Percentiles rank a stretch among this genome's conserved stretches.
These are phyloP conservation scores for Drosophila grimshawi DNA, from an alignment of 1,140 invertebrate genomes.

Conservation along the genomic window DNA sequence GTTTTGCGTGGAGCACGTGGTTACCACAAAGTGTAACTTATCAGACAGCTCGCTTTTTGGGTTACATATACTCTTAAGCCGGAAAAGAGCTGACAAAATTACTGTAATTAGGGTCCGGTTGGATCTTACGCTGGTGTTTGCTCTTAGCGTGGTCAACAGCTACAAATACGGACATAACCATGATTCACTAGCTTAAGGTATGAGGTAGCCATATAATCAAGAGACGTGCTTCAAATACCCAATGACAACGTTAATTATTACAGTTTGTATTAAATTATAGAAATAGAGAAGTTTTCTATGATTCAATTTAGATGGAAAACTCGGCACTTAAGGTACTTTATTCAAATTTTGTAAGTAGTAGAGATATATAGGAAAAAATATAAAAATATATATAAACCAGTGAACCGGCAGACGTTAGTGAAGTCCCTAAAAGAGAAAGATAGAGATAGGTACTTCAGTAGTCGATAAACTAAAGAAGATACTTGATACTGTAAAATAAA, in stretches of 20 bases:
- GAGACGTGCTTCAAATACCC: not conserved
- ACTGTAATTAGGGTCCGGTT: conserved; percentile 59
- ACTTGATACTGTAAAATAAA: not conserved
- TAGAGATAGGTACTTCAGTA: not conserved
- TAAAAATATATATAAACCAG: too few species aligned
- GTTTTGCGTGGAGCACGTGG: conserved; percentile 51
- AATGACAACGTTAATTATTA: not conserved
- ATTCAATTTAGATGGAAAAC: too few species aligned
- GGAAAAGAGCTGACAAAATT: conserved; percentile 51
- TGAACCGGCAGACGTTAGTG: too few species aligned
- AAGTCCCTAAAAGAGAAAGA: not conserved
- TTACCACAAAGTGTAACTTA: conserved; percentile 41
- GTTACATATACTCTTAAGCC: not conserved
- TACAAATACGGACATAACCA: conserved; percentile 53
- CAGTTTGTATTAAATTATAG: not conserved
- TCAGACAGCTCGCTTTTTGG: conserved; percentile 19
- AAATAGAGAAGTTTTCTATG: not conserved
- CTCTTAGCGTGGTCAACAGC: conserved; percentile 19
- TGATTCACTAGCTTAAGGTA: conserved; percentile 42
- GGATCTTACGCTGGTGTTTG: conserved; percentile 29
- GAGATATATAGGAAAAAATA: too few species aligned
- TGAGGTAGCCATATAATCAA: not conserved
- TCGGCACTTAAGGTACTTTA: too few species aligned
- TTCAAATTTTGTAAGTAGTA: too few species aligned
- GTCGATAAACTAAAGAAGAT: not conserved